Evolutionary conservation across 2,113 vertebrate genomes (phyloP), one percentile per base, ranked within the genome.

Genomic region (Sphaerodactylus townsendi): DNA sequence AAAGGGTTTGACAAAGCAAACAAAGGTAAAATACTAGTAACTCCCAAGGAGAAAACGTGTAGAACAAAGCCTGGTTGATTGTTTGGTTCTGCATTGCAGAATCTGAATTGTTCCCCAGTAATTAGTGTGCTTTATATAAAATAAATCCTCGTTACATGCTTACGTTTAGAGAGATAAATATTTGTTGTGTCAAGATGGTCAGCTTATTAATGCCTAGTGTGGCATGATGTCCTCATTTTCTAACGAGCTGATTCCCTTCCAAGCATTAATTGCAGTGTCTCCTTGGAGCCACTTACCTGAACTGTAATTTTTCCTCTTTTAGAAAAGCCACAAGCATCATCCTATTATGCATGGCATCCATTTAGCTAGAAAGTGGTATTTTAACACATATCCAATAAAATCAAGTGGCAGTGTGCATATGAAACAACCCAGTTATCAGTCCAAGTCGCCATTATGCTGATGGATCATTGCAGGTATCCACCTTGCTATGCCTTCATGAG

Each of bases 1-100:
- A 48, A 84, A 90, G 70, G 10, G 65, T 53, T 85, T 92, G 85
- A 15, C 59, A 79, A 83, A 92, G 53, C 10, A 91, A 91, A 79
- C 85, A n/a, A 44, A 82, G 21, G 23, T 53, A 62, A 72, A 82
- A 85, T n/a, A n/a, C n/a, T 64, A 84, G 19, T 73, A 75, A 68
- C 21, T 56, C 19, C 37, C 39, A 62, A 48, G 59, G 23, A 3
- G 33, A 68, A 78, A 15, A 28, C 35, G 62, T 48, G 28, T 50
- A n/a, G 69, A 65, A 73, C 30, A 79, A 70, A 79, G 44, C 70
- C 74, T 37, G 37, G 7, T 6, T 73, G 39, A 62, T 78, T 44
- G n/a, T 53, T 84, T 71, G 14, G 39, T 78, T 77, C 10, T 77
- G 41, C 75, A 59, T 46, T 53, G n/a, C 37, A 78, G 53, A 71